Percentiles rank a stretch among this genome's conserved stretches.
Conservation (phyloP, 2,888 invertebrate genomes). For the Teleogryllus oceanicus region DNA sequence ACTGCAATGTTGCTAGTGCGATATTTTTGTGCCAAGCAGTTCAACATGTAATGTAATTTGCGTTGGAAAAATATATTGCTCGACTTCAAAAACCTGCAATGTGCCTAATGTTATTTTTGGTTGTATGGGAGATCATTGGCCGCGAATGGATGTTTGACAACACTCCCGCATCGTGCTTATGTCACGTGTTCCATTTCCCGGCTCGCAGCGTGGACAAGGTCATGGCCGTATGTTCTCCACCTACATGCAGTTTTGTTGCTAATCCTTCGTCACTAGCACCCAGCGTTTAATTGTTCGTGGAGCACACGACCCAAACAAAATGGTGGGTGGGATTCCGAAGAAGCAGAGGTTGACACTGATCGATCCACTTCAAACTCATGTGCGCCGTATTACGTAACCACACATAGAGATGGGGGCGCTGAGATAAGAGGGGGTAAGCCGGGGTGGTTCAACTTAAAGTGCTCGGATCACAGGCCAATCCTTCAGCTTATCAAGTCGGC, state of each 20-base stretch:
- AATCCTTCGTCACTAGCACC: too few relatives aligned
- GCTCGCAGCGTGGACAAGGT: slow-evolving; percentile 35
- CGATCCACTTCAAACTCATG: slow-evolving; percentile 29
- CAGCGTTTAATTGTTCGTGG: too few relatives aligned
- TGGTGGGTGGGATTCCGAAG: slow-evolving; percentile 28
- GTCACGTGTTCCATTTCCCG: slow-evolving; percentile 34
- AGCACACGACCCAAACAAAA: slow-evolving; percentile 24
- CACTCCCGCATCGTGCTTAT: slow-evolving; percentile 33
- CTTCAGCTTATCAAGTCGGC: too few relatives aligned
- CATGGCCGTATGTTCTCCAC: slow-evolving; percentile 29
- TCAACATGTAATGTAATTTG: too few relatives aligned
- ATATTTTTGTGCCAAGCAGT: too few relatives aligned
- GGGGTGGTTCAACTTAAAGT: neutral
- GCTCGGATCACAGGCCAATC: too few relatives aligned
- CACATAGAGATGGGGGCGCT: neutral
- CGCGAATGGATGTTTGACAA: slow-evolving; percentile 34
- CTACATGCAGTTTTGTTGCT: neutral
- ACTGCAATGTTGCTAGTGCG: too few relatives aligned
- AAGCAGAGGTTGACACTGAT: slow-evolving; percentile 27
- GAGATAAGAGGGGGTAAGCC: neutral
- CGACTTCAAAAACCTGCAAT: neutral
- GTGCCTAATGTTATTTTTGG: slow-evolving; percentile 27
- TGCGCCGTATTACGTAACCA: slow-evolving; percentile 27
- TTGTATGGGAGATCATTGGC: slow-evolving; percentile 33
- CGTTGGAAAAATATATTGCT: too few relatives aligned